Conservation (phyloP, 37 sponge, comb jelly and placozoan genomes). For the Eunapius fragilis region DNA sequence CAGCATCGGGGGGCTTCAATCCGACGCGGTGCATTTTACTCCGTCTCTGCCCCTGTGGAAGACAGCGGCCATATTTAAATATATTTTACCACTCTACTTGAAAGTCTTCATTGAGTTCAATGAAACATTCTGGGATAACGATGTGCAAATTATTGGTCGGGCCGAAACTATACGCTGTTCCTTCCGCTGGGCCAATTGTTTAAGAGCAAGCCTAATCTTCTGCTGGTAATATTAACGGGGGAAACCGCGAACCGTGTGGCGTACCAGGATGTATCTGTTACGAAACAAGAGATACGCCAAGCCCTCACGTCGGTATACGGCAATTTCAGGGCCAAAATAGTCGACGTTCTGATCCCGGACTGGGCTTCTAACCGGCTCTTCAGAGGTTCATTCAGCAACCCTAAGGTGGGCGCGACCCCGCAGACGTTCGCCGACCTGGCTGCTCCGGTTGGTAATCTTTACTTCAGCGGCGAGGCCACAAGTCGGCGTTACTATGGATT, state of each 20-base stretch:
- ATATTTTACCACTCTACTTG: conserved; percentile 16
- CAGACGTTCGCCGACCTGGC: conserved; percentile 3
- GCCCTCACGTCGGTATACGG: conserved; percentile 51
- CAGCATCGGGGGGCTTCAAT: conserved; percentile 59
- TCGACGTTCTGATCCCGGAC: conserved; percentile 36
- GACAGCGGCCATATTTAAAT: conserved; percentile 18
- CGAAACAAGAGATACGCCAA: conserved; percentile 36
- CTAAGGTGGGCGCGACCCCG: conserved; percentile 13
- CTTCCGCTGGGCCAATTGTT: conserved; percentile 12
- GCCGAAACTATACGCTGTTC: conserved; percentile 21
- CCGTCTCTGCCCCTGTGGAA: conserved; percentile 46
- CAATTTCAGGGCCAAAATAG: conserved; percentile 8
- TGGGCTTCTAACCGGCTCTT: conserved; percentile 62
- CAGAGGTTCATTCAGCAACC: conserved; percentile 41
- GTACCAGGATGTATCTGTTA: conserved; percentile 16
- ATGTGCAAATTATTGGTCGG: conserved; percentile 10
- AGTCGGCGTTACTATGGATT: conserved; percentile 27
- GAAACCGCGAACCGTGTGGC: conserved; percentile 31
- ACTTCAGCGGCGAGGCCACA: conserved; percentile 75
- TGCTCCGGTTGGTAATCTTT: conserved; percentile 40
- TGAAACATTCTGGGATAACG: conserved; percentile 49
- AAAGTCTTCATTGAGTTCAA: conserved; percentile 33
- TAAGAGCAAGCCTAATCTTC: conserved; percentile 20
- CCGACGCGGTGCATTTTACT: conserved; percentile 17
- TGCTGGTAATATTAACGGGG: conserved; percentile 40